phyloP scores from a whole-genome alignment of 2,113 vertebrate genomes.

The Lampris megalopsis region DNA sequence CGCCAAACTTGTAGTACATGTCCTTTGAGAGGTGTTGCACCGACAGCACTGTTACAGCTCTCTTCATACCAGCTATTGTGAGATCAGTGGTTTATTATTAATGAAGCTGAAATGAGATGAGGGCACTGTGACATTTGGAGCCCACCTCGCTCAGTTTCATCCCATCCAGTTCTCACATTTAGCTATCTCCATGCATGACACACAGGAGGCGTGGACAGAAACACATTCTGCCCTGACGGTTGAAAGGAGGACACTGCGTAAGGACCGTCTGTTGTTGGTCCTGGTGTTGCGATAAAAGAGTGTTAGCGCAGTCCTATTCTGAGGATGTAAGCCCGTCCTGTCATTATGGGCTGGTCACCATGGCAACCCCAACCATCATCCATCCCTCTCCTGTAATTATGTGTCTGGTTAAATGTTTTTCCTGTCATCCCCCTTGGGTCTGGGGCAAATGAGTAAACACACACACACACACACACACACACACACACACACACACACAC shows the following conservation, averaged over 20 bases:
- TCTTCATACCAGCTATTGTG: no score
- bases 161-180: no score
- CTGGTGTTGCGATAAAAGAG: conserved; percentile 34
- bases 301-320: conserved; percentile 25
- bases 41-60: no score
- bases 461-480: not conserved
- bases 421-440: conserved; percentile 52
- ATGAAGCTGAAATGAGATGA: no score
- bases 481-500: not conserved
- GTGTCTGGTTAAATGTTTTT: conserved; percentile 72
- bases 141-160: no score
- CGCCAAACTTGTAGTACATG: no score
- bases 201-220: conserved; percentile 11
- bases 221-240: conserved; percentile 7
- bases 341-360: conserved; percentile 66
- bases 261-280: conserved; percentile 6
- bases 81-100: no score
- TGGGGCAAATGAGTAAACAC: conserved; percentile 48
- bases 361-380: conserved; percentile 62
- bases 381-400: conserved; percentile 64
- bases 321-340: conserved; percentile 53
- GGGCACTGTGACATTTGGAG: not conserved
- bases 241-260: conserved; percentile 20
- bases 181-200: not conserved
- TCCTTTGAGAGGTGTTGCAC: no score